These are phyloP conservation scores for Danio kyathit DNA, from an alignment of 2,797 vertebrate genomes.

Conservation along the genomic window DNA sequence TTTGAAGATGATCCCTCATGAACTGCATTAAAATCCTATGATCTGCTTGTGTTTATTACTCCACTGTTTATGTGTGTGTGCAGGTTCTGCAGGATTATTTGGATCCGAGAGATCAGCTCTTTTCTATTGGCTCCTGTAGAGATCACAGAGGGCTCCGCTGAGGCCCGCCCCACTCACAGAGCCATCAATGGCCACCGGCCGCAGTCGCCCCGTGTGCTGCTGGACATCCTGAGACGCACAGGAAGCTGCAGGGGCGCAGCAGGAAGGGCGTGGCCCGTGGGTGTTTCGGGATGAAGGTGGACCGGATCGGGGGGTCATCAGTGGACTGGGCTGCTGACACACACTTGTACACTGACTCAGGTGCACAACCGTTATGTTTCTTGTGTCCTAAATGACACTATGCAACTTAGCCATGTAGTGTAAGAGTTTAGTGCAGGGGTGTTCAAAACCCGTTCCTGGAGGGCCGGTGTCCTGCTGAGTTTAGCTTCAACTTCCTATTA, in stretches of 20 bases:
- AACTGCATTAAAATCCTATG: too few species aligned
- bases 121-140: constrained; percentile 71
- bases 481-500: too few species aligned
- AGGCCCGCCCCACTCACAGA: background rate
- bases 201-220: constrained; percentile 59
- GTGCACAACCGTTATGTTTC: background rate
- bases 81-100: constrained; percentile 73
- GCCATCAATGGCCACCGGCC: background rate
- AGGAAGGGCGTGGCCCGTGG: constrained; percentile 73
- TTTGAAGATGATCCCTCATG: too few species aligned
- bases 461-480: too few species aligned
- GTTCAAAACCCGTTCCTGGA: too few species aligned
- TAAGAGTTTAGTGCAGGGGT: too few species aligned
- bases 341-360: background rate
- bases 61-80: background rate
- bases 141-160: constrained; percentile 28
- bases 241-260: constrained; percentile 69
- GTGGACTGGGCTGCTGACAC: constrained; percentile 78
- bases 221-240: constrained; percentile 70
- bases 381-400: too few species aligned
- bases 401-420: too few species aligned
- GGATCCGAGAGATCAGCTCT: constrained; percentile 69
- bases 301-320: constrained; percentile 81
- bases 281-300: constrained; percentile 83
- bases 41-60: too few species aligned